Percentiles rank a stretch among this genome's conserved stretches.
Conservation (phyloP, 2,888 invertebrate species). For the Pomacea canaliculata region DNA sequence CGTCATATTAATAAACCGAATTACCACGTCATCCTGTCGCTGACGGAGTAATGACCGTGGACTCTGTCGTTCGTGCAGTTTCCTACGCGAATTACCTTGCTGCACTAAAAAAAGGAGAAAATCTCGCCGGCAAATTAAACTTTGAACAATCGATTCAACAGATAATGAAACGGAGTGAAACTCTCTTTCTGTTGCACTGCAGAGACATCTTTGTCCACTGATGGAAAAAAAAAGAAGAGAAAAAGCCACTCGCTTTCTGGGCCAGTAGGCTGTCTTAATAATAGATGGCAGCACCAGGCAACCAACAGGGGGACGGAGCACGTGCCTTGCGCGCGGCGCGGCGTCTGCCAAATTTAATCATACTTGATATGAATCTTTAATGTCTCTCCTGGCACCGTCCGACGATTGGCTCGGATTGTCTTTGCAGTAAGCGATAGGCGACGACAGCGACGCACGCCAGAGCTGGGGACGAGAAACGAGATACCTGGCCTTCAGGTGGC, state of each 20-base stretch:
- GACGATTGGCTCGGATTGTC: background rate
- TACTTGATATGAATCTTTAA: conserved; percentile 24
- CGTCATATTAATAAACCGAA: too few relatives aligned
- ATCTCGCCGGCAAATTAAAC: conserved; percentile 2
- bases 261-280: conserved; percentile 13
- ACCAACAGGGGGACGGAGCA: conserved; percentile 1
- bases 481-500: background rate
- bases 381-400: conserved; percentile 9
- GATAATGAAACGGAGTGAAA: conserved; percentile 6
- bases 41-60: too few relatives aligned
- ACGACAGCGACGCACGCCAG: conserved; percentile 2
- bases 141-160: conserved; percentile 10
- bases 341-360: conserved; percentile 28
- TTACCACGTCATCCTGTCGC: too few relatives aligned
- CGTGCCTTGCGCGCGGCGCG: conserved; percentile 20
- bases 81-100: too few relatives aligned
- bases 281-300: conserved; percentile 23
- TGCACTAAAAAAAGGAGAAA: too few relatives aligned
- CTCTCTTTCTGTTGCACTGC: background rate
- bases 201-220: conserved; percentile 15
- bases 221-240: too few relatives aligned
- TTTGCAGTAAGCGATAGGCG: background rate
- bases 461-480: background rate
- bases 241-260: conserved; percentile 19
- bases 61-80: too few relatives aligned